phyloP scores from a whole-genome alignment of 2,888 invertebrate species.

The Pasiphila rectangulata region DNA sequence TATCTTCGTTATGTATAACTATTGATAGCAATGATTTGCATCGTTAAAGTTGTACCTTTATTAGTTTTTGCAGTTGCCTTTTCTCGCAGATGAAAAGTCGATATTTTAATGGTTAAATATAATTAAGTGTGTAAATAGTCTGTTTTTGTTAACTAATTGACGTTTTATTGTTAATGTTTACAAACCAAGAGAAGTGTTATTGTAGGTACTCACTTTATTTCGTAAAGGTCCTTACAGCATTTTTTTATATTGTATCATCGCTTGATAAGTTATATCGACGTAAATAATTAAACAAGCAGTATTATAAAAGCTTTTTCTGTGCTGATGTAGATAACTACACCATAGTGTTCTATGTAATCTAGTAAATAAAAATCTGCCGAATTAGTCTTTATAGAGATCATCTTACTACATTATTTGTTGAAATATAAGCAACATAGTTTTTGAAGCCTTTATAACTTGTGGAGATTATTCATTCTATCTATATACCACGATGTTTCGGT shows the following conservation, averaged over 20 bases:
- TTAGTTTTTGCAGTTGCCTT: background rate
- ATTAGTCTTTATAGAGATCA: slow-evolving; percentile 73
- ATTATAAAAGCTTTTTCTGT: slow-evolving; percentile 32
- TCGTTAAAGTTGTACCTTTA: background rate
- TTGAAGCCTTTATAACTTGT: slow-evolving; percentile 60
- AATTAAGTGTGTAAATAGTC: slow-evolving; percentile 63
- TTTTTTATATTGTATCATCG: slow-evolving; percentile 28
- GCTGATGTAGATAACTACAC: slow-evolving; percentile 51
- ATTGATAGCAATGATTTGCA: slow-evolving; percentile 10
- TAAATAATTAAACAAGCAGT: slow-evolving; percentile 19
- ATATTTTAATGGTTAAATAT: slow-evolving; percentile 63
- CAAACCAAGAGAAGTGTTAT: slow-evolving; percentile 49
- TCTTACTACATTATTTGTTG: slow-evolving; percentile 44
- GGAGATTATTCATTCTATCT: slow-evolving; percentile 51
- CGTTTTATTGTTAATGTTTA: slow-evolving; percentile 76
- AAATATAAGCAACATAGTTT: slow-evolving; percentile 55
- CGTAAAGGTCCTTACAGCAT: slow-evolving; percentile 23
- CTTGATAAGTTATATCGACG: slow-evolving; percentile 19
- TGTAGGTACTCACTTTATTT: slow-evolving; percentile 24
- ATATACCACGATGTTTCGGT: slow-evolving; percentile 53
- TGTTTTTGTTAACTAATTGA: slow-evolving; percentile 73
- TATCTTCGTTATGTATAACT: no score
- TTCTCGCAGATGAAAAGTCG: slow-evolving; percentile 42
- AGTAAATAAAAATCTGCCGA: slow-evolving; percentile 66
- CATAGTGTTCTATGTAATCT: slow-evolving; percentile 67